Base-by-base conservation (phyloP, 1,140 invertebrate species). In the Ips typographus region DNA sequence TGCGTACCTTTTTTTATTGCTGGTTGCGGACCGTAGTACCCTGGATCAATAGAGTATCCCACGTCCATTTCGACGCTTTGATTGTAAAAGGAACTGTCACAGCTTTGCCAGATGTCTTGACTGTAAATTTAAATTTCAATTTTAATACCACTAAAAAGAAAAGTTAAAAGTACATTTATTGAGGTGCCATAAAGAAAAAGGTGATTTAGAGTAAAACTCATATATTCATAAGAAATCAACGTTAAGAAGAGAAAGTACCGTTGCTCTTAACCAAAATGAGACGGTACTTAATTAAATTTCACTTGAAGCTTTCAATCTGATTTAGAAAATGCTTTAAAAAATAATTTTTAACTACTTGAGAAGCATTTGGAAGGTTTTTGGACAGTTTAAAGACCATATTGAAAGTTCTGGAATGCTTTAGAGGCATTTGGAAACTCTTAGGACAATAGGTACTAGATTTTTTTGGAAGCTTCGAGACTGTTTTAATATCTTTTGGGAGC, bases 1-100 rank as follows among this genome's bases (percentile, higher is more conserved):
- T 8, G 3, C n/a, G 5, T 59, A 59, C 57, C 57, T 59, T 59
- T 59, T 42, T 59, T 59, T 2, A 42, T 42, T 37, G 43, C 22
- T 2, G 8, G 36, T 47, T 73, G 70, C 2, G 36, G 40, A 8
- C 40, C 77, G 63, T 82, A 83, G 72, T 83, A 83, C 65, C 82
- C 81, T 0, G 81, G 80, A 60, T 84, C 83, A 70, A 82, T 82
- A 37, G 81, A 83, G 74, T 82, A 83, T 69, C 79, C 82, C 43
- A 79, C 75, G 78, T 76, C 82, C 76, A 72, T 78, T 74, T 79
- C 76, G 5, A 73, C 51, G 49, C 74, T 77, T 53, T 77, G 74
- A 44, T 76, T 74, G 65, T 76, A 77, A 63, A 63, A 74, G 2
- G 65, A 65, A 47, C 67, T 73, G 41, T 77, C 77, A 62, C 75